These are phyloP conservation scores for Marmota flaviventris DNA, from an alignment of 2,113 vertebrate species.

Conservation along the genomic window DNA sequence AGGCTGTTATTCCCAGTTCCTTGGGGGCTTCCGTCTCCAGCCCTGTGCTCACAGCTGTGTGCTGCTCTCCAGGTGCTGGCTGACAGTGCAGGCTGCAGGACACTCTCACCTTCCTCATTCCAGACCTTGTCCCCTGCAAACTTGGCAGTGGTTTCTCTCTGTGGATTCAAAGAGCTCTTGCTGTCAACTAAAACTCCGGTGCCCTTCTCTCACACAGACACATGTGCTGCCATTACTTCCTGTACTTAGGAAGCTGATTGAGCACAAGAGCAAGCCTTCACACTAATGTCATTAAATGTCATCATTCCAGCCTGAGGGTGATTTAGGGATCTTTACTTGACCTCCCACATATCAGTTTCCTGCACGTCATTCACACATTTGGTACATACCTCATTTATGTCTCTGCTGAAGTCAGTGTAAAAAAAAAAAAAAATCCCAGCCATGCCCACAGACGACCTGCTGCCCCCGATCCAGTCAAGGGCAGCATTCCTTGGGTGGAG, in stretches of 20 bases:
- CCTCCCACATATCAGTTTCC: background rate
- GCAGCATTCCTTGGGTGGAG: background rate
- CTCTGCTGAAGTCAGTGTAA: slow-evolving; percentile 36
- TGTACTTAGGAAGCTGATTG: background rate
- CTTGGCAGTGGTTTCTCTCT: background rate
- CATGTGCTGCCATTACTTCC: background rate
- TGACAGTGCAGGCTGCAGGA: background rate
- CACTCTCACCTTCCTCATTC: background rate
- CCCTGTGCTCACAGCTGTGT: background rate
- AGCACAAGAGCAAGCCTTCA: background rate
- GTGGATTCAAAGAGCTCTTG: background rate
- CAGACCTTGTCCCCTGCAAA: background rate
- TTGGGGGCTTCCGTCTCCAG: background rate
- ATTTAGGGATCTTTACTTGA: background rate
- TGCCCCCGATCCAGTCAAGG: background rate
- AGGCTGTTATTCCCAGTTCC: background rate
- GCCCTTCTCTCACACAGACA: background rate
- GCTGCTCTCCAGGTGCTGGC: background rate
- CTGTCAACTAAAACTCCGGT: background rate
- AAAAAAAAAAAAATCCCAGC: slow-evolving; percentile 14
- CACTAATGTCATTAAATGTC: background rate
- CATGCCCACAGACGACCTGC: background rate
- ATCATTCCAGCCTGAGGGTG: background rate
- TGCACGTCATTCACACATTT: slow-evolving; percentile 2
- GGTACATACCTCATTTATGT: slow-evolving; percentile 3